Evolutionary conservation across 2,888 invertebrate species (phyloP), one percentile per base, ranked within the genome.

Genomic region (Eupithecia abbreviata): DNA sequence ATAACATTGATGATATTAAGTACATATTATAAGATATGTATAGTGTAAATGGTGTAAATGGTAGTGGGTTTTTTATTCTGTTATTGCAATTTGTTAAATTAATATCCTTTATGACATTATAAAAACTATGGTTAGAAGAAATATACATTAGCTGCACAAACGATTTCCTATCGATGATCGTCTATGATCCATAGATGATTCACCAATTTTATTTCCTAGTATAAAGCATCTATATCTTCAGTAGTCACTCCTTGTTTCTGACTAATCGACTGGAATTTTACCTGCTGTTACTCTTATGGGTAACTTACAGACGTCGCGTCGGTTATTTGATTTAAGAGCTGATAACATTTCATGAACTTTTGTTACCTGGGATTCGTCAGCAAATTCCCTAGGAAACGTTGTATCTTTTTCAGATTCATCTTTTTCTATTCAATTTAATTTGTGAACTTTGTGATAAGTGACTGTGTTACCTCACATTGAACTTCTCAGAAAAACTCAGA

Each of bases 181-280:
- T 62, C 74, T n/a, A 1, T 49, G 42, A 41, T 68, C 5, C 47
- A 18, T 72, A 41, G 41, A 73, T 66, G 43, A 71, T 67, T 55
- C 51, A 66, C 49, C 41, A 49, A 71, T 43, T 51, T 70, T 47
- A 43, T 70, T 72, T 72, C 77, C 70, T 69, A 42, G 70, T 70
- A 76, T 65, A 72, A 69, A 51, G 81, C 41, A 75, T 78, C 18
- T 62, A 2, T 12, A 30, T 10, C 30, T 62, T 62, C 10, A 30
- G 12, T 10, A 62, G 62, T 62, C 30, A 62, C 10, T 79, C 77
- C 80, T 68, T 55, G 72, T 83, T 70, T 47, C 74, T 83, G 78
- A 79, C 81, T 83, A 82, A 86, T 83, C 80, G 79, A 78, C 75
- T 79, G 79, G 81, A 80, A 80, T 82, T 79, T 79, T 76, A 73